These are phyloP conservation scores for Arbacia lixula DNA, from an alignment of 53 echinoderm and acorn worm genomes.

Conservation along the genomic window DNA sequence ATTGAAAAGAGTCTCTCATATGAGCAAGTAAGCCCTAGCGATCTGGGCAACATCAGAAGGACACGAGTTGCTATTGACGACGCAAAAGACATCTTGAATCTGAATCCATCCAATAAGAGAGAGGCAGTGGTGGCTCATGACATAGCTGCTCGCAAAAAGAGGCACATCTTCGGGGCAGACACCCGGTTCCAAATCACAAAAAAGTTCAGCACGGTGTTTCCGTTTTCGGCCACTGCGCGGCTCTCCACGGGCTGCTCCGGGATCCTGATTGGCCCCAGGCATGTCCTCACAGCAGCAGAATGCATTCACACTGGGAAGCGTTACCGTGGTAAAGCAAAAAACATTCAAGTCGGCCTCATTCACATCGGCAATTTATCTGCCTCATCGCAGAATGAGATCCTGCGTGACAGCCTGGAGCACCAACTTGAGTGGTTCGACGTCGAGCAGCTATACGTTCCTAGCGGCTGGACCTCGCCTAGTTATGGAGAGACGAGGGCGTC, in stretches of 20 bases:
- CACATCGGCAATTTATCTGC: not conserved
- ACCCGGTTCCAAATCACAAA: constrained; percentile 64
- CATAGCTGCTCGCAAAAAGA: constrained; percentile 29
- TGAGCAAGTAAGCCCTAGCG: constrained; percentile 3
- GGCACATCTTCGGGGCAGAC: constrained; percentile 69
- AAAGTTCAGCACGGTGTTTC: constrained; percentile 54
- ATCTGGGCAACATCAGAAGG: constrained; percentile 2
- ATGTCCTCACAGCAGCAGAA: constrained; percentile 88
- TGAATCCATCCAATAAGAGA: not conserved
- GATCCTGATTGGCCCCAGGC: constrained; percentile 68
- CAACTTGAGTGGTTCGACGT: constrained; percentile 42
- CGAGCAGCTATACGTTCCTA: constrained; percentile 68
- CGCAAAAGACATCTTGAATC: not conserved
- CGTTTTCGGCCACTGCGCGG: constrained; percentile 73
- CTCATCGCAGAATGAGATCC: not conserved
- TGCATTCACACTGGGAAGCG: constrained; percentile 82
- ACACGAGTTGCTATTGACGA: constrained; percentile 21
- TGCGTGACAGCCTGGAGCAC: not conserved
- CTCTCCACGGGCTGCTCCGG: constrained; percentile 82
- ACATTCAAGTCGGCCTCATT: constrained; percentile 64
- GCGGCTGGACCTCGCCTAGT: constrained; percentile 67
- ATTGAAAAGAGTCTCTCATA: constrained; percentile 32
- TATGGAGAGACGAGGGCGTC: not conserved
- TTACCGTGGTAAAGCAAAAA: constrained; percentile 41
- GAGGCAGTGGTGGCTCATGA: not conserved